These are phyloP conservation scores for Python bivittatus DNA, from an alignment of 2,113 vertebrate species.

Conservation along the genomic window DNA sequence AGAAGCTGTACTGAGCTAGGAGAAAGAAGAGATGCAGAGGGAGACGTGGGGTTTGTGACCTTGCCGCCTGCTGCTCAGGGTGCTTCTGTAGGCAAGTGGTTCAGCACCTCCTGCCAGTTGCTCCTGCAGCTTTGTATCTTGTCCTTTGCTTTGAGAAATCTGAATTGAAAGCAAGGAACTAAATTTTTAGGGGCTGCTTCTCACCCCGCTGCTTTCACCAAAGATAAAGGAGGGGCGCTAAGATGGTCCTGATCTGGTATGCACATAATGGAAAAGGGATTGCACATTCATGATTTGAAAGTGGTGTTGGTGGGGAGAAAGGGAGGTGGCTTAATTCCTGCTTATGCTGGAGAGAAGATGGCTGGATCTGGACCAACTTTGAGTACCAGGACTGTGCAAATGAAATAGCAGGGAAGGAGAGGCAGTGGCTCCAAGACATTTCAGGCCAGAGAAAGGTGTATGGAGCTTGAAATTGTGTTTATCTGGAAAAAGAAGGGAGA, in stretches of 20 bases:
- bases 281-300: not conserved
- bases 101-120: not conserved
- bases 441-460: not conserved
- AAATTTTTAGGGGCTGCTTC: not conserved
- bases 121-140: not conserved
- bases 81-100: not conserved
- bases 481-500: not conserved
- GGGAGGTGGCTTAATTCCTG: too few species aligned
- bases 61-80: not conserved
- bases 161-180: not conserved
- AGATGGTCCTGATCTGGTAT: not conserved
- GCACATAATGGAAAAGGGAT: not conserved
- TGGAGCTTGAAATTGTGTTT: not conserved
- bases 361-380: too few species aligned
- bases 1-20: too few species aligned
- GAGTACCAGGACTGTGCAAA: too few species aligned
- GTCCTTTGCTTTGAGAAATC: not conserved
- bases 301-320: too few species aligned
- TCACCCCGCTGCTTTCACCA: not conserved
- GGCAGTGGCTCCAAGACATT: too few species aligned
- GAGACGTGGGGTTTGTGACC: too few species aligned
- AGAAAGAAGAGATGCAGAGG: not conserved
- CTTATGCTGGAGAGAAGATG: too few species aligned
- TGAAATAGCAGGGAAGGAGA: too few species aligned
- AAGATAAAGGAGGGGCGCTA: not conserved